Evolutionary conservation across 2,113 vertebrate genomes (phyloP).

Genomic region (Perognathus longimembris): DNA sequence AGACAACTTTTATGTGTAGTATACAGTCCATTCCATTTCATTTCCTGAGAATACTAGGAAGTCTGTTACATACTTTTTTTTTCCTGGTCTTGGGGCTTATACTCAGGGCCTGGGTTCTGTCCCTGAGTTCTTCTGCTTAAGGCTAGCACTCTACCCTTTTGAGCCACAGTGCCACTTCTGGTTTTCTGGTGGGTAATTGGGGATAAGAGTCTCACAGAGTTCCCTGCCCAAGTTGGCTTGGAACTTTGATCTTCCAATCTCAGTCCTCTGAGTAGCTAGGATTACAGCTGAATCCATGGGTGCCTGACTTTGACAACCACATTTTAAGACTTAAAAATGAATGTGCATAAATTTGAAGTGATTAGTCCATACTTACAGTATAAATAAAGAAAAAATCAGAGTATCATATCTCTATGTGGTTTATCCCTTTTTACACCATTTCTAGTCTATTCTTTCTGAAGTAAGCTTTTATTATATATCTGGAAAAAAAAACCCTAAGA

Average conservation of each 20-base stretch:
- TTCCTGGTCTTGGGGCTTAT: neutral
- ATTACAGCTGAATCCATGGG: too few relatives aligned
- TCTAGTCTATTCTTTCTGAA: neutral
- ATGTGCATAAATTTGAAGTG: neutral
- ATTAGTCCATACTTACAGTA: neutral
- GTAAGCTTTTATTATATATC: neutral
- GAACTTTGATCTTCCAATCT: too few relatives aligned
- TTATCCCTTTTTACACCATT: neutral
- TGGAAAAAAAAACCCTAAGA: conserved; percentile 54
- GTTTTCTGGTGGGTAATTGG: too few relatives aligned
- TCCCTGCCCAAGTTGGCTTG: too few relatives aligned
- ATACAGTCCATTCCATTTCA: neutral
- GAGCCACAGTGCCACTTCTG: too few relatives aligned
- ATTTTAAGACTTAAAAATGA: neutral
- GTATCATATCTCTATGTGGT: neutral
- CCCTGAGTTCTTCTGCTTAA: too few relatives aligned
- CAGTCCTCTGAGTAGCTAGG: too few relatives aligned
- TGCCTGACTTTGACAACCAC: neutral
- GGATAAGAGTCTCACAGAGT: too few relatives aligned
- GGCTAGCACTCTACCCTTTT: too few relatives aligned
- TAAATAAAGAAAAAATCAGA: neutral
- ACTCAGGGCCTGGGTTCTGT: too few relatives aligned
- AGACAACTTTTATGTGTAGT: neutral
- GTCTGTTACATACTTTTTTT: neutral
- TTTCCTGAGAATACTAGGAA: neutral